A percentile compares a stretch with the other conserved stretches of the same genome.
These are phyloP conservation scores for Pyralis farinalis DNA, from an alignment of 2,888 invertebrate species.

Conservation along the genomic window DNA sequence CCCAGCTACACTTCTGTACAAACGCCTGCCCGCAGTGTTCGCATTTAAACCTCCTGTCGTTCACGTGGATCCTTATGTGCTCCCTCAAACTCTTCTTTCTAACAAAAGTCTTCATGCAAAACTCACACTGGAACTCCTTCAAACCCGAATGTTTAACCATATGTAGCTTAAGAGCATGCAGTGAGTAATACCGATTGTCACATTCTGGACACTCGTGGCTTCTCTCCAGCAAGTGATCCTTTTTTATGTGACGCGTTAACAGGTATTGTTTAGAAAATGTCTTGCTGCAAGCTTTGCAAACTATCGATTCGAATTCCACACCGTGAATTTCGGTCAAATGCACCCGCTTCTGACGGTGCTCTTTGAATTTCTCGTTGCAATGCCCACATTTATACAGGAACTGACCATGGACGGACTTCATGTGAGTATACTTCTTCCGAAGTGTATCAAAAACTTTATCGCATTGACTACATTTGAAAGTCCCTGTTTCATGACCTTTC, in stretches of 20 bases:
- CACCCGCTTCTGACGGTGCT: conserved; percentile 24
- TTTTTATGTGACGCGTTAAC: conserved; percentile 42
- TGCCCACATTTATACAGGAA: conserved; percentile 31
- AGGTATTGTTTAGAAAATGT: conserved; percentile 36
- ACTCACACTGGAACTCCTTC: conserved; percentile 34
- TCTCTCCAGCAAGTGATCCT: conserved; percentile 52
- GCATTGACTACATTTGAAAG: conserved; percentile 32
- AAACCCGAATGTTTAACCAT: conserved; percentile 36
- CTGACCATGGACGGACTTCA: conserved; percentile 19
- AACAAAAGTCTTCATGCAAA: conserved; percentile 40
- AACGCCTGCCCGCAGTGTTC: conserved; percentile 32
- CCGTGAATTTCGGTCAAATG: conserved; percentile 49
- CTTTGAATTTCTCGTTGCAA: conserved; percentile 23
- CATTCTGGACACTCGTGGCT: conserved; percentile 45
- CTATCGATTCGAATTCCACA: conserved; percentile 19
- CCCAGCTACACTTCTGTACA: conserved; percentile 38
- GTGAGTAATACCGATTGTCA: conserved; percentile 43
- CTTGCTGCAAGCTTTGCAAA: conserved; percentile 51
- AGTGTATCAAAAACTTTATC: conserved; percentile 28
- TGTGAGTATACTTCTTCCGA: conserved; percentile 28
- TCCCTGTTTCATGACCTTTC: conserved; percentile 22
- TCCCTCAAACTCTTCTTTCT: conserved; percentile 33
- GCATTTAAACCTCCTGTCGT: conserved; percentile 35
- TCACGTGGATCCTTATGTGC: conserved; percentile 42
- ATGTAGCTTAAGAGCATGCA: conserved; percentile 35